phyloP scores from a whole-genome alignment of 1,140 invertebrate species.

The Maconellicoccus hirsutus region DNA sequence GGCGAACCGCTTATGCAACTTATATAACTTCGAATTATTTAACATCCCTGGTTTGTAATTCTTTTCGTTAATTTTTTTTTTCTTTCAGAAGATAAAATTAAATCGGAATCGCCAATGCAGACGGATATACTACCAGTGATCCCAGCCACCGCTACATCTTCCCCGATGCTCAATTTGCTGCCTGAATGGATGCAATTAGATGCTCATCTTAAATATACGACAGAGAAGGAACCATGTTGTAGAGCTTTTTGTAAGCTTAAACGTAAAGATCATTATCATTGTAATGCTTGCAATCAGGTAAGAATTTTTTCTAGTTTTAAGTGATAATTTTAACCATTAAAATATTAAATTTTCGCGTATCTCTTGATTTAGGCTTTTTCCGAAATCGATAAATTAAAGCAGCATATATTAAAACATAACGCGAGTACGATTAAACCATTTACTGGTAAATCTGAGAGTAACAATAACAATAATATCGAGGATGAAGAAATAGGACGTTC shows the following conservation, averaged over 20 bases:
- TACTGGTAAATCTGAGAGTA: slow-evolving; percentile 38
- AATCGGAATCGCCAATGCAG: slow-evolving; percentile 11
- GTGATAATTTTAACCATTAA: no score
- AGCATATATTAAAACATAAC: slow-evolving; percentile 58
- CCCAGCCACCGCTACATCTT: neutral
- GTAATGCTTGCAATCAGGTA: slow-evolving; percentile 73
- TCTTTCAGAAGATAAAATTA: slow-evolving; percentile 20
- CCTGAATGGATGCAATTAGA: slow-evolving; percentile 36
- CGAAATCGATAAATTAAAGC: slow-evolving; percentile 50
- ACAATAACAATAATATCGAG: slow-evolving; percentile 31
- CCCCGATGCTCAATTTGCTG: slow-evolving; percentile 33
- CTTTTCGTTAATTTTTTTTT: neutral
- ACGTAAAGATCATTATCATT: slow-evolving; percentile 72
- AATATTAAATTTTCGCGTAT: neutral
- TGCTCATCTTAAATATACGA: slow-evolving; percentile 39
- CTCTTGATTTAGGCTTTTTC: slow-evolving; percentile 52
- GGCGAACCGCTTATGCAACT: neutral
- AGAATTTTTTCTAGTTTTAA: slow-evolving; percentile 24
- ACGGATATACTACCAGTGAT: neutral
- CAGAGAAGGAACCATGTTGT: slow-evolving; percentile 56
- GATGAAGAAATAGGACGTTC: slow-evolving; percentile 25
- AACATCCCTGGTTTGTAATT: no score
- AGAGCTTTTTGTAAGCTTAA: slow-evolving; percentile 78
- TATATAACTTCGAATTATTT: slow-evolving; percentile 20
- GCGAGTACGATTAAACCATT: slow-evolving; percentile 40